Evolutionary conservation across 1,140 invertebrate species (phyloP), one percentile per base, ranked within the genome.

Genomic region (Tetraneura akinire): DNA sequence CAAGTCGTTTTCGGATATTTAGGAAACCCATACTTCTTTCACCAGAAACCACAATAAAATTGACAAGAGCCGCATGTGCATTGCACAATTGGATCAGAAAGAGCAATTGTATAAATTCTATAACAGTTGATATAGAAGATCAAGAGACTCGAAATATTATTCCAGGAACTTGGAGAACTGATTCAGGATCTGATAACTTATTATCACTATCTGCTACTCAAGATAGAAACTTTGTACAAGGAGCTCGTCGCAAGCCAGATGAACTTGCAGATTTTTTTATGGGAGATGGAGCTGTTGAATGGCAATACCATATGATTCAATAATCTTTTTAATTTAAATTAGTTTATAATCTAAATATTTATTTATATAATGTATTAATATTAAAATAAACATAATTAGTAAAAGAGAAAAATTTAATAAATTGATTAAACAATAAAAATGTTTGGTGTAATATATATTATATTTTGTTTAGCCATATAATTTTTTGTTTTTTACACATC

Each of bases 1-100:
- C 80, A n/a, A 51, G 64, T 55, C 74, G 83, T n/a, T 86, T 85
- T 82, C 26, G 84, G 62, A 82, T 87, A 45, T 86, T 86, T 80
- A 80, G 83, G 14, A 84, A 64, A 53, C 80, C 85, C 49, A 84
- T 87, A 14, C 81, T 85, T 80, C 71, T 83, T 21, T 82, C 82
- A 42, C 81, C 84, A 74, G 82, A 83, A 80, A 84, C 81, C 47
- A 84, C 81, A n/a, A 80, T 83, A 51, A 83, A 84, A 55, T 82
- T 86, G 68, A 83, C 84, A 68, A 80, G 82, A 16, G 82, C 83
- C n/a, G 81, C 80, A 26, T 78, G 80, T 64, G 78, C 81, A 26
- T 76, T 85, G 45, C 84, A 85, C 62, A 85, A 85, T 80, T 85
- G 80, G 80, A 70, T 84, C 14, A 73, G 81, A 23, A 78, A 57